These are phyloP conservation scores for Crocodylus rhombifer DNA, from an alignment of 2,797 vertebrate genomes.

Conservation along the genomic window DNA sequence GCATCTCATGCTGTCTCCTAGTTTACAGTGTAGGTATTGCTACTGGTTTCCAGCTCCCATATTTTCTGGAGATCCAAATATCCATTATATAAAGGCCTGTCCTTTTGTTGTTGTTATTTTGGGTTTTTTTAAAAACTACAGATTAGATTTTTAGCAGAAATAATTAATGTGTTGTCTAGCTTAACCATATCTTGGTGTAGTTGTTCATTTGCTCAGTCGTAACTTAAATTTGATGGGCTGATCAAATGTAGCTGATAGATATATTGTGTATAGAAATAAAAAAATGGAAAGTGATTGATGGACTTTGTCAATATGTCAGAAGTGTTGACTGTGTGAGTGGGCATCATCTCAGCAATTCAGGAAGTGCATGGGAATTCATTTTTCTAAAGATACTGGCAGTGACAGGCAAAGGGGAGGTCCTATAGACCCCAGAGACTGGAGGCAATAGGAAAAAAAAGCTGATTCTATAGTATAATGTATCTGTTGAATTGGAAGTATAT, in stretches of 20 bases:
- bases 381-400: not conserved
- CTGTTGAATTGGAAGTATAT: too few relatives aligned
- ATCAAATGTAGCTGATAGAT: not conserved
- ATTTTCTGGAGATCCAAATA: not conserved
- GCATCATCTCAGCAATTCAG: not conserved
- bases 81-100: not conserved
- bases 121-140: not conserved
- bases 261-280: not conserved
- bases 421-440: too few relatives aligned
- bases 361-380: slow-evolving; percentile 8
- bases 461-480: too few relatives aligned
- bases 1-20: too few relatives aligned
- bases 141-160: not conserved
- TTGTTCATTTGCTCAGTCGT: slow-evolving; percentile 3
- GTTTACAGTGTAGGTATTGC: too few relatives aligned
- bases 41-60: not conserved
- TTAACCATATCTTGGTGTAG: not conserved
- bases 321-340: not conserved
- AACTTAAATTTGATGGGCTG: not conserved
- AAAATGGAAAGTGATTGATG: not conserved
- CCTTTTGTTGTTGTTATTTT: not conserved
- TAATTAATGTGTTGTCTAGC: not conserved
- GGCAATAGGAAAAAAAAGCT: too few relatives aligned
- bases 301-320: not conserved
- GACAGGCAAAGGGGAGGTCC: too few relatives aligned